Conservation (phyloP, 2,113 vertebrate species). For the Platysteira castanea region DNA sequence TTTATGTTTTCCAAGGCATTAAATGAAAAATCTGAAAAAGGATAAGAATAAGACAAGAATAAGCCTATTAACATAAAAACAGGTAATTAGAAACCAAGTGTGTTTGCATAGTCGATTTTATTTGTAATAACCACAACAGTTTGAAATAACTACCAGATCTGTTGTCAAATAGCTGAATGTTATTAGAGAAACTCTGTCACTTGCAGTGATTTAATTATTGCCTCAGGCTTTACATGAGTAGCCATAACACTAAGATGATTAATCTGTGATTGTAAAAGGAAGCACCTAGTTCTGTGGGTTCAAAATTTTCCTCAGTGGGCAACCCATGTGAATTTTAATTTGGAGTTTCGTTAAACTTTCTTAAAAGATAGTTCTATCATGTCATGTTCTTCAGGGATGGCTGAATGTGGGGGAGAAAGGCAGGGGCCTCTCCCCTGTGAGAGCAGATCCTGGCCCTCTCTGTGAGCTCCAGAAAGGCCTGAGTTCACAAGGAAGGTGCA, state of each 20-base stretch:
- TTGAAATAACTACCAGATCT: not conserved
- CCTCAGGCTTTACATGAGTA: not conserved
- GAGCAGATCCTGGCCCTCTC: not conserved
- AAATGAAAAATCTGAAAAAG: not conserved
- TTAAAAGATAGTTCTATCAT: not conserved
- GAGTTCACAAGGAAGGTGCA: not conserved
- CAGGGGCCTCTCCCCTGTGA: not conserved
- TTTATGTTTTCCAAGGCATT: not conserved
- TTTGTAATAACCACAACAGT: not conserved
- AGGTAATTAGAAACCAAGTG: not conserved
- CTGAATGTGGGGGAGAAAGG: accelerated
- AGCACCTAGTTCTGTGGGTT: not conserved
- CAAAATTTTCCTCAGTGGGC: not conserved
- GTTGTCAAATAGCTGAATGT: not conserved
- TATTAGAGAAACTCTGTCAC: not conserved
- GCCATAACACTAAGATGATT: not conserved
- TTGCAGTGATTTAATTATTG: not conserved
- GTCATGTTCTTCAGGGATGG: not conserved
- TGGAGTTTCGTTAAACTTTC: not conserved
- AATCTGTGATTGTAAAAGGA: not conserved
- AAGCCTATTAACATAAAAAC: not conserved
- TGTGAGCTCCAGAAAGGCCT: not conserved
- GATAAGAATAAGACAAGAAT: not conserved
- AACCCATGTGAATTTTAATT: not conserved
- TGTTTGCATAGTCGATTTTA: not conserved